Conservation (phyloP, 2,797 vertebrate genomes). For the Adelosebastes latens region DNA sequence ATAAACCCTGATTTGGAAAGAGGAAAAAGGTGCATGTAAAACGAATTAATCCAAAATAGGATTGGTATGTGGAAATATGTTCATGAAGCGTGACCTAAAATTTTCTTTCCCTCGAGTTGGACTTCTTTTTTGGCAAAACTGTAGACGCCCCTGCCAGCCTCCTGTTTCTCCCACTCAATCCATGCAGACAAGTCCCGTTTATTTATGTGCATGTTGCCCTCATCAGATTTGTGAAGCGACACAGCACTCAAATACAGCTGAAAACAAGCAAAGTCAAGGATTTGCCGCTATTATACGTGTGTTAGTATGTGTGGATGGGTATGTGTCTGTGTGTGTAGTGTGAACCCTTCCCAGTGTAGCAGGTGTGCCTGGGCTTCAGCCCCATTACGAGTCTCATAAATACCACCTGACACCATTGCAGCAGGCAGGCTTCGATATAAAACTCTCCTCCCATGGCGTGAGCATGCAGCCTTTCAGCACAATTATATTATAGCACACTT, state of each 20-base stretch:
- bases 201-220: neutral
- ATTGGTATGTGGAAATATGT: constrained; percentile 1
- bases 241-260: neutral
- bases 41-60: neutral
- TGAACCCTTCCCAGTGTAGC: constrained; percentile 35
- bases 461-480: constrained; percentile 61
- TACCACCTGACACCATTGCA: constrained; percentile 73
- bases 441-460: constrained; percentile 57
- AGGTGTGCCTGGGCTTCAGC: constrained; percentile 67
- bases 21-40: neutral
- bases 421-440: constrained; percentile 67
- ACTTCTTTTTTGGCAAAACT: neutral
- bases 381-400: constrained; percentile 75
- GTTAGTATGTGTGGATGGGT: neutral
- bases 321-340: neutral
- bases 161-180: neutral
- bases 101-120: neutral
- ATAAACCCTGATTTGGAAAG: neutral
- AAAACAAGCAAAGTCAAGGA: constrained; percentile 6
- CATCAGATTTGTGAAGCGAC: neutral
- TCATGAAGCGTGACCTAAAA: neutral
- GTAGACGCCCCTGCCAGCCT: neutral
- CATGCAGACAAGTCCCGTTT: neutral
- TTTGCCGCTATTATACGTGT: neutral
- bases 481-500: constrained; percentile 60